Evolutionary conservation across 64 coral and sea anemone genomes (phyloP).

Genomic region (Pocillopora verrucosa): DNA sequence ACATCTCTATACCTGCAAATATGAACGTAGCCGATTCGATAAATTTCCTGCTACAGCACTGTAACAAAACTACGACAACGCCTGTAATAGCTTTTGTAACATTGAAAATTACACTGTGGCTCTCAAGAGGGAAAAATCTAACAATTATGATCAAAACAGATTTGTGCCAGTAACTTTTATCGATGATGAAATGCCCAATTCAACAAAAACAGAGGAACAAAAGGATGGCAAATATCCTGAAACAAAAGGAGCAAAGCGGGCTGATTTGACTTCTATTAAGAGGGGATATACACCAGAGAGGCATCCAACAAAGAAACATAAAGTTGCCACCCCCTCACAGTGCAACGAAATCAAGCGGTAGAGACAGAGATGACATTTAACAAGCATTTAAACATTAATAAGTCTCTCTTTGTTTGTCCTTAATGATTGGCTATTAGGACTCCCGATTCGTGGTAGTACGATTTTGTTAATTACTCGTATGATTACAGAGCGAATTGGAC

Average conservation of each 20-base stretch:
- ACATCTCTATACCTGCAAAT: conserved; percentile 11
- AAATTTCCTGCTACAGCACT: conserved; percentile 36
- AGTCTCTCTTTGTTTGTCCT: conserved; percentile 18
- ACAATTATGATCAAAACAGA: background rate
- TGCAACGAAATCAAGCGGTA: background rate
- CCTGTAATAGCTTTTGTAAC: background rate
- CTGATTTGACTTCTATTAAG: conserved; percentile 11
- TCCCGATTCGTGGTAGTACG: no score
- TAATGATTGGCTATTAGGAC: background rate
- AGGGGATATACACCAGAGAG: conserved; percentile 47
- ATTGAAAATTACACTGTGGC: background rate
- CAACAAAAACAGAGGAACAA: background rate
- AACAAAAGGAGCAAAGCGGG: conserved; percentile 8
- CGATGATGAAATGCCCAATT: background rate
- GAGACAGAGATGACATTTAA: background rate
- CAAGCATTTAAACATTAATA: background rate
- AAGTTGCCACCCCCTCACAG: background rate
- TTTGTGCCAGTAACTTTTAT: conserved; percentile 26
- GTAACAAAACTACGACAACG: conserved; percentile 2
- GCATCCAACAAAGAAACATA: conserved; percentile 35
- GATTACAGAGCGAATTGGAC: background rate
- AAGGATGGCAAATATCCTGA: background rate
- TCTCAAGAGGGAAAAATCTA: background rate
- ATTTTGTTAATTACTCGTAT: background rate
- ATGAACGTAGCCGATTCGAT: conserved; percentile 10